phyloP scores from a whole-genome alignment of 2,113 vertebrate genomes.

The Clupea harengus region DNA sequence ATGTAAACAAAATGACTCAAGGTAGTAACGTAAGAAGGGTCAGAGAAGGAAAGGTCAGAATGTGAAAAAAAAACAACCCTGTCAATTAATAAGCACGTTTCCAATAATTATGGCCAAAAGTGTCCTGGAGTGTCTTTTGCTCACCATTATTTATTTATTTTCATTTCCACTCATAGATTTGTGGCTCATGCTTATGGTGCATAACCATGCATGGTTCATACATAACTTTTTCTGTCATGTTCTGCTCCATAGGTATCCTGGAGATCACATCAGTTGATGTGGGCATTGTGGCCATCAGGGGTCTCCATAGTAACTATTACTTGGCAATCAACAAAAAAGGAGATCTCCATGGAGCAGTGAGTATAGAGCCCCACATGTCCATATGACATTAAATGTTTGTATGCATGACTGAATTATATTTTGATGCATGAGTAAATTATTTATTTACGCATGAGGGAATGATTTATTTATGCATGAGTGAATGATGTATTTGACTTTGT shows the following conservation, averaged over 20 bases:
- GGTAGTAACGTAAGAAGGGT: neutral
- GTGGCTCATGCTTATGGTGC: neutral
- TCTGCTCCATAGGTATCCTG: conserved; percentile 79
- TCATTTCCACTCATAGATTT: neutral
- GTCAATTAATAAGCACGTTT: neutral
- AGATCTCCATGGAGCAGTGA: conserved; percentile 93
- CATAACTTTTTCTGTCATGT: conserved; percentile 25
- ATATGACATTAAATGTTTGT: neutral
- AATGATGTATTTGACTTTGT: no score
- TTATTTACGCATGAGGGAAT: no score
- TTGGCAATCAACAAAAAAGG: conserved; percentile 95
- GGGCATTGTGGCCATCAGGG: conserved; percentile 93
- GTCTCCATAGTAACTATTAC: conserved; percentile 91
- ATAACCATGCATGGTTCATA: no score
- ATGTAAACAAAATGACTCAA: neutral
- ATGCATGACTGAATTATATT: neutral
- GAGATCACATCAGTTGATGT: conserved; percentile 96
- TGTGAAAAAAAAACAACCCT: no score
- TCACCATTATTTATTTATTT: neutral
- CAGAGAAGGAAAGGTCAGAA: neutral
- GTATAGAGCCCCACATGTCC: conserved; percentile 65
- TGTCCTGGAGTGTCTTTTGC: neutral
- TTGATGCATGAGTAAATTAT: neutral
- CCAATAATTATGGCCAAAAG: neutral
- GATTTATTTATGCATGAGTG: no score